phyloP scores from a whole-genome alignment of 2,113 vertebrate genomes.

The Echinops telfairi region DNA sequence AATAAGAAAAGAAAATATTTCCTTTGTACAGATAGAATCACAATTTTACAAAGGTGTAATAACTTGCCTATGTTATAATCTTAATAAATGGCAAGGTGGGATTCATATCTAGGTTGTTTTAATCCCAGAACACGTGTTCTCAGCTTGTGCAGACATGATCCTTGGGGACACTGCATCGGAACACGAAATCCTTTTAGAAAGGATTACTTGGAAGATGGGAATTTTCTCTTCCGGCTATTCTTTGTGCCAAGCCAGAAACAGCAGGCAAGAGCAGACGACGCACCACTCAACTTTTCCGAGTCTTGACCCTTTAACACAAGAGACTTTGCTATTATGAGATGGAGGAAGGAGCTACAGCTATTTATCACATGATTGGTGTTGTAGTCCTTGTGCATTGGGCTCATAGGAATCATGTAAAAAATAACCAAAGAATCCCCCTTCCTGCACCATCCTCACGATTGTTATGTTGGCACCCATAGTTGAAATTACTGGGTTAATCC shows the following conservation, averaged over 20 bases:
- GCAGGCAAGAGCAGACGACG: neutral
- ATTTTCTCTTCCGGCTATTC: neutral
- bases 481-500: too few species aligned
- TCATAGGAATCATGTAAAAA: too few species aligned
- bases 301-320: neutral
- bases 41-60: neutral
- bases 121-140: neutral
- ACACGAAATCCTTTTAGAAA: neutral
- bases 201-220: neutral
- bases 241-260: neutral
- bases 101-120: neutral
- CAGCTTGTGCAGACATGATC: neutral
- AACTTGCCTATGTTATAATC: neutral
- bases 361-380: neutral
- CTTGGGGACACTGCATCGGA: neutral
- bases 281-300: neutral
- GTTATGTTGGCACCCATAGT: too few species aligned
- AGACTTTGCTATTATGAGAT: neutral
- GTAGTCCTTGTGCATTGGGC: too few species aligned
- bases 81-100: neutral
- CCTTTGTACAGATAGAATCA: neutral
- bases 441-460: too few species aligned
- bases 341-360: neutral
- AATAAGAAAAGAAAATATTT: too few species aligned
- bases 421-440: too few species aligned